Base-by-base conservation (phyloP, 2,797 vertebrate genomes). In the Vireo griseus region DNA sequence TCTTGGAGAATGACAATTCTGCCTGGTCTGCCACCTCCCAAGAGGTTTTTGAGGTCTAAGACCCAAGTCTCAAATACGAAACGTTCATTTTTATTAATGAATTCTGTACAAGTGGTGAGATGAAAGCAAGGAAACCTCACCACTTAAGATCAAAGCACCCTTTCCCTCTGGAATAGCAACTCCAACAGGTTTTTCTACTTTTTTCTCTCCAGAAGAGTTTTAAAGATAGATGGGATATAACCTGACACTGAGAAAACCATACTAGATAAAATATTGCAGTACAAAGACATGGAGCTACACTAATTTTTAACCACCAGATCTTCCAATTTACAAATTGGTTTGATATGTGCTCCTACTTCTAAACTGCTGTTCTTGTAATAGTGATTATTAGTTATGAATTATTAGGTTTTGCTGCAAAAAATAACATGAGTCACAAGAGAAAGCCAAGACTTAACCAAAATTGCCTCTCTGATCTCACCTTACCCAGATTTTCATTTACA, bases 181-280 rank as follows among this genome's bases (percentile, higher is more conserved):
- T 87, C 80, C 74, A 96, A 92, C 90, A 91, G 87, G 90, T 95
- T 92, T 91, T 89, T 73, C 90, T 73, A 74, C 84, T 82, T 63
- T 94, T 24, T 83, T 50, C 42, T 50, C 65, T 74, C 39, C 61
- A 85, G 20, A 69, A 33, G 67, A 80, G 26, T 88, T 91, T 92
- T 90, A 77, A 74, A 86, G 73, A 92, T 57, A 91, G 45, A 67
- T 42, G 11, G 33, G 52, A 29, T 37, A 40, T 6, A 91, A 83
- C 67, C 4, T 57, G 63, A 89, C 81, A 76, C 40, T 26, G 54
- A 68, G 73, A 81, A 93, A 93, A 66, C 45, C 10, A 5, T n/a
- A 54, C 84, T 58, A 88, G 16, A 72, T 57, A 83, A 35, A 94
- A 62, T 31, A 77, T 17, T 29, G 14, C 58, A 40, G 18, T 61